Conservation (phyloP, 1,140 invertebrate genomes). For the Drosophila pallidifrons region DNA sequence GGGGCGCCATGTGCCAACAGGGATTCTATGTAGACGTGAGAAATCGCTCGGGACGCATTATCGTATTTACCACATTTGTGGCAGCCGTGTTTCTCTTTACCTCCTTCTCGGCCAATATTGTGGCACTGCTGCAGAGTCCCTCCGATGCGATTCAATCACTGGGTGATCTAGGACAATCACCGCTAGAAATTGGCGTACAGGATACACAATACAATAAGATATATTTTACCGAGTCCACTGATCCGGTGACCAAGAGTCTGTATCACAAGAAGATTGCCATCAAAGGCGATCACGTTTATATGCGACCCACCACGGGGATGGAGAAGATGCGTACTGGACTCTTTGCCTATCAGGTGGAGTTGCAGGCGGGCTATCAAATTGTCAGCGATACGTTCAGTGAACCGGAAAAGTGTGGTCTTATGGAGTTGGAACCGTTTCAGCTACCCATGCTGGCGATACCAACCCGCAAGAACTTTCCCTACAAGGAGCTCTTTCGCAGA, state of each 20-base stretch:
- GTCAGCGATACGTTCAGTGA: slow-evolving; percentile 87
- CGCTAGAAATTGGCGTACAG: slow-evolving; percentile 86
- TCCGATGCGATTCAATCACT: slow-evolving; percentile 86
- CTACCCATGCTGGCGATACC: slow-evolving; percentile 86
- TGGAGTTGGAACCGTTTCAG: slow-evolving; percentile 86
- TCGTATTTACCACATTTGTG: slow-evolving; percentile 86
- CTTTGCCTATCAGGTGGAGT: slow-evolving; percentile 87
- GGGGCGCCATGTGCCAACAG: slow-evolving; percentile 88
- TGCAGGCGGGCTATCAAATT: slow-evolving; percentile 86
- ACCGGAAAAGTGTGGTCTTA: slow-evolving; percentile 87
- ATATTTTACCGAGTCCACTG: slow-evolving; percentile 86
- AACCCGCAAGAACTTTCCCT: slow-evolving; percentile 86
- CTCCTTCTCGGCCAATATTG: slow-evolving; percentile 88
- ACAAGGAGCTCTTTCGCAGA: slow-evolving; percentile 86
- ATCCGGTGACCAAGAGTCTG: slow-evolving; percentile 86
- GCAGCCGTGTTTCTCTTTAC: slow-evolving; percentile 87
- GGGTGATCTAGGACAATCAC: slow-evolving; percentile 86
- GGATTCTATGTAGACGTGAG: slow-evolving; percentile 86
- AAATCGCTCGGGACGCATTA: slow-evolving; percentile 85
- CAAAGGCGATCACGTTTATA: slow-evolving; percentile 85
- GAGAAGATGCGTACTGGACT: slow-evolving; percentile 85
- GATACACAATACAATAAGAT: slow-evolving; percentile 87
- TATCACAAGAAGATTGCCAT: slow-evolving; percentile 86
- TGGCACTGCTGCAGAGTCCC: slow-evolving; percentile 87
- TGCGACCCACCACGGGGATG: slow-evolving; percentile 86